Base-by-base conservation (phyloP, 2,113 vertebrate genomes). In the Elephas maximus region DNA sequence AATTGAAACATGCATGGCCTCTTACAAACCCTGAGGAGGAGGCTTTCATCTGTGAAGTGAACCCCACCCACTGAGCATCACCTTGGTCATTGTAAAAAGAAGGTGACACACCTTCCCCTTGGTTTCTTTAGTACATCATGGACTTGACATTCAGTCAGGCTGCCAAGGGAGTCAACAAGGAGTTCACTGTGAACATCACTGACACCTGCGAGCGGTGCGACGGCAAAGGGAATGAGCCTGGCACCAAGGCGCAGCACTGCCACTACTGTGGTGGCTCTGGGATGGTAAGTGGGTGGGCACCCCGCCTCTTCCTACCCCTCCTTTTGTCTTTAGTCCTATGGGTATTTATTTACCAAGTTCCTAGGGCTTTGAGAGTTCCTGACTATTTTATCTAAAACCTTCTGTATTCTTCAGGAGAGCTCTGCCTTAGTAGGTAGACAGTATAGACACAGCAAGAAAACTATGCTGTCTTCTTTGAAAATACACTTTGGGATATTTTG, bases 151-250 rank as follows among this genome's bases (percentile, higher is more conserved):
- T 99, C 98, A 99, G 97, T 83, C 99, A 99, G 92, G 99, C 99
- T 26, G 99, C 99, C 44, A 99, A 99, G 97, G 99, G 99, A 1
- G 99, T 99, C 74, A 99, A 99, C 97, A 99, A 99, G 97, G 99
- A 99, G 98, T 99, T 99, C 0, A 97, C 99, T 0, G 94, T 99
- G 85, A 99, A 99, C 97, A 98, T 99, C 20, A 99, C 99, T 0
- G 99, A 99, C 44, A 96, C 99, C 57, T 99, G 99, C 28, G 99
- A 99, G 97, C 99, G 99, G 41, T 99, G 99, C 15, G 90, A 99
- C 0, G 99, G 99, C 26, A 99, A 98, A 93, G 99, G 99, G 48
- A 98, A 99, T 0, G 99, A 99, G 87, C 99, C 99, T 0, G 99
- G 99, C 86, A 99, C 99, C 76, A 99, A 99, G 96, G 97, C 98